phyloP scores from a whole-genome alignment of 2,888 invertebrate species.

The Dynastes hyllus region DNA sequence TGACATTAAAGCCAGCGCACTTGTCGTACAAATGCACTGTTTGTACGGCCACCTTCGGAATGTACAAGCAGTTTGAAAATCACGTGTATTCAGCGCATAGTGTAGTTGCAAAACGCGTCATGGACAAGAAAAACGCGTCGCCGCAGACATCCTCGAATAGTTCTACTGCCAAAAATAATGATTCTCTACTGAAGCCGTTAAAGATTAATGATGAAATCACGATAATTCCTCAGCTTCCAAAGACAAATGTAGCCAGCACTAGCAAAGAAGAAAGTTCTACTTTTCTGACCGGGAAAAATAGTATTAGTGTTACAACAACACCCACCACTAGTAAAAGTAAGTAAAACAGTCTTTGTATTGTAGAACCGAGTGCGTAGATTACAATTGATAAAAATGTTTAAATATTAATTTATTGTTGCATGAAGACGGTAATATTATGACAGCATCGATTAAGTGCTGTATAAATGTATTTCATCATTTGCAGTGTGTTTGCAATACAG shows the following conservation, averaged over 20 bases:
- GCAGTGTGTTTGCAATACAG: too few relatives aligned
- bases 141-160: conserved; percentile 45
- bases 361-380: too few relatives aligned
- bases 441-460: too few relatives aligned
- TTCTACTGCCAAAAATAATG: conserved; percentile 70
- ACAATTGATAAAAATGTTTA: too few relatives aligned
- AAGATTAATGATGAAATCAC: conserved; percentile 94
- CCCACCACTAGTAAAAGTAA: conserved; percentile 68
- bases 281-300: conserved; percentile 57
- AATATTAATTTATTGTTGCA: too few relatives aligned
- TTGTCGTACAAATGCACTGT: conserved; percentile 96
- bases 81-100: conserved; percentile 96
- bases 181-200: conserved; percentile 84
- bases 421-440: too few relatives aligned
- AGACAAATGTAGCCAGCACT: conserved; percentile 62
- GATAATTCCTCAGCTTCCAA: conserved; percentile 88
- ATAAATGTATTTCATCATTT: too few relatives aligned
- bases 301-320: conserved; percentile 53
- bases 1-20: conserved; percentile 94
- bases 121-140: conserved; percentile 79
- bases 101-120: conserved; percentile 89
- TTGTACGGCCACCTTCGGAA: conserved; percentile 94
- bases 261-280: conserved; percentile 62
- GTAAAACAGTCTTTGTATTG: conserved; percentile 50
- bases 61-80: conserved; percentile 96